Conservation (phyloP, 2,797 vertebrate genomes). For the Cacajao melanocephalus region DNA sequence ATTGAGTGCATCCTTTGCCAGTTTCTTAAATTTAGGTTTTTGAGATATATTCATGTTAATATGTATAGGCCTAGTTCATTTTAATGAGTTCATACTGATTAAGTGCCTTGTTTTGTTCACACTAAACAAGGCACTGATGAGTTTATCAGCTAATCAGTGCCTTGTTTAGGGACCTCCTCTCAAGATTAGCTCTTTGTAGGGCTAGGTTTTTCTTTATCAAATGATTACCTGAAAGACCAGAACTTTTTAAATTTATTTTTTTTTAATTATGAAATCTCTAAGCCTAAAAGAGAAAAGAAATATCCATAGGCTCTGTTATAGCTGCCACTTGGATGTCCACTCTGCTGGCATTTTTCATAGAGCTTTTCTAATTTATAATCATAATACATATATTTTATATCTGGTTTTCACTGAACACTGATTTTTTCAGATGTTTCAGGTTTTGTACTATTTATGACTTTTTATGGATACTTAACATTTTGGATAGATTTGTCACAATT, state of each 20-base stretch:
- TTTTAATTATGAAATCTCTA: neutral
- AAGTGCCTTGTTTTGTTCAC: neutral
- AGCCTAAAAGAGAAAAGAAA: conserved; percentile 12
- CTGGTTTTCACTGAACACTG: neutral
- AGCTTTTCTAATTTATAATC: neutral
- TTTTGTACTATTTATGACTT: neutral
- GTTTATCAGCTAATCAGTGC: neutral
- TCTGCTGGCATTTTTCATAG: neutral
- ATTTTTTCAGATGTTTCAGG: neutral
- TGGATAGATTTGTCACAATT: neutral
- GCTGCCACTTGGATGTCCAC: neutral
- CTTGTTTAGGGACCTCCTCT: neutral
- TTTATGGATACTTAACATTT: neutral
- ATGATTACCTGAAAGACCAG: neutral
- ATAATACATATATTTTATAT: neutral
- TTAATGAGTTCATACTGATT: neutral
- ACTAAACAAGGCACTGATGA: too few species aligned
- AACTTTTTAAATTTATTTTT: conserved; percentile 17
- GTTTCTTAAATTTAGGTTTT: neutral
- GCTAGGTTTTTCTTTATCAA: conserved; percentile 24
- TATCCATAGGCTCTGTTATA: neutral
- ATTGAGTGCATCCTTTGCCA: neutral
- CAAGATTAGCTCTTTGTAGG: neutral
- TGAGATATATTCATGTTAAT: neutral
- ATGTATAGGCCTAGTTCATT: neutral